Percentiles rank a stretch among this genome's conserved stretches.
phyloP scores from a whole-genome alignment of 2,888 invertebrate genomes.

The Luperina testacea region DNA sequence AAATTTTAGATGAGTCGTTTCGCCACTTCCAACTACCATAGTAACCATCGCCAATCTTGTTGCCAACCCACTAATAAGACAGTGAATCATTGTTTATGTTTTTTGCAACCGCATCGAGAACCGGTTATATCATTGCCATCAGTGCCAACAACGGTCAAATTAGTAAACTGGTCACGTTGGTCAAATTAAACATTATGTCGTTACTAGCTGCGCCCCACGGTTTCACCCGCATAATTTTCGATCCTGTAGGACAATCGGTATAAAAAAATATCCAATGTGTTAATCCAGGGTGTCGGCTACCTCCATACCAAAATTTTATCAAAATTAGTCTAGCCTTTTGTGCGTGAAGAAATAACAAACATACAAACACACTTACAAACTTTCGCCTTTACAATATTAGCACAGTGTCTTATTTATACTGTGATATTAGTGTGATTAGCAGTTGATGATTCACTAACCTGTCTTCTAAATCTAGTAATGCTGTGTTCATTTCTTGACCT shows the following conservation, averaged over 20 bases:
- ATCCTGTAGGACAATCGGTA: too few species aligned
- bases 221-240: too few species aligned
- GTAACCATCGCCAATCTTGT: constrained; percentile 33
- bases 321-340: too few species aligned
- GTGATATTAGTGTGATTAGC: background rate
- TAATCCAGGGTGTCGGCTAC: too few species aligned
- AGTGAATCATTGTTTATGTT: constrained; percentile 69
- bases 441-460: constrained; percentile 59
- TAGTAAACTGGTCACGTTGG: constrained; percentile 57
- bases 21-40: background rate
- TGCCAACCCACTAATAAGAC: constrained; percentile 25
- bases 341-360: too few species aligned
- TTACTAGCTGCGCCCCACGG: too few species aligned
- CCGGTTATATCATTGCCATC: constrained; percentile 45
- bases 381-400: too few species aligned
- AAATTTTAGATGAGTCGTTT: background rate
- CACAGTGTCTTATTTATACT: too few species aligned
- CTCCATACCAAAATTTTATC: too few species aligned
- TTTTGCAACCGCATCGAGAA: constrained; percentile 55
- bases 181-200: constrained; percentile 42
- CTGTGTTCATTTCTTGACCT: constrained; percentile 30
- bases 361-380: too few species aligned
- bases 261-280: too few species aligned
- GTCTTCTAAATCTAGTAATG: constrained; percentile 23
- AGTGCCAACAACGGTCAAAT: constrained; percentile 38